A percentile compares a stretch with the other conserved stretches of the same genome.
These are phyloP conservation scores for Akabosia matsudoensis DNA, from an alignment of 1,140 invertebrate species.

Conservation along the genomic window DNA sequence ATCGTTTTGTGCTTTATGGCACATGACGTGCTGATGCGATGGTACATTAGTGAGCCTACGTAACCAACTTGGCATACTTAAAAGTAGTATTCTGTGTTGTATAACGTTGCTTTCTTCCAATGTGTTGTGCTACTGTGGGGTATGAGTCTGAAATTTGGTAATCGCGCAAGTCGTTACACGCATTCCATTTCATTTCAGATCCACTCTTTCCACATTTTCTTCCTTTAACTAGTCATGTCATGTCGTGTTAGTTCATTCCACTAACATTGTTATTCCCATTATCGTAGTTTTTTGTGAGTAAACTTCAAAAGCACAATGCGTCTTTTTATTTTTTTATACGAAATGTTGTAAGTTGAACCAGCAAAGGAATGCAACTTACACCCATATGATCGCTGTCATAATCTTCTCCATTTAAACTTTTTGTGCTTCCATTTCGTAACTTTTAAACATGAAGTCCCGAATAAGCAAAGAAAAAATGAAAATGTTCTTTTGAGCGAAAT, in stretches of 20 bases:
- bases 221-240: background rate
- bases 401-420: background rate
- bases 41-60: background rate
- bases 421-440: background rate
- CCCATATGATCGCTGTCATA: background rate
- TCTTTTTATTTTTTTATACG: no score
- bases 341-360: no score
- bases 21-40: background rate
- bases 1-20: background rate
- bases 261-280: background rate
- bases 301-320: background rate
- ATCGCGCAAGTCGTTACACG: background rate
- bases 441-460: background rate
- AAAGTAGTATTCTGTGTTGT: no score
- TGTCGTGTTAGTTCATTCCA: background rate
- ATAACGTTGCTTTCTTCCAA: background rate
- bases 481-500: no score
- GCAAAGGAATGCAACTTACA: no score
- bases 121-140: background rate
- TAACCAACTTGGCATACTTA: background rate
- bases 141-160: background rate
- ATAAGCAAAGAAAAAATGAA: no score
- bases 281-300: background rate
- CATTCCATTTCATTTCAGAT: background rate
- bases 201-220: background rate